Conservation (phyloP, 2,797 vertebrate species). For the Halcyon leucocephala region DNA sequence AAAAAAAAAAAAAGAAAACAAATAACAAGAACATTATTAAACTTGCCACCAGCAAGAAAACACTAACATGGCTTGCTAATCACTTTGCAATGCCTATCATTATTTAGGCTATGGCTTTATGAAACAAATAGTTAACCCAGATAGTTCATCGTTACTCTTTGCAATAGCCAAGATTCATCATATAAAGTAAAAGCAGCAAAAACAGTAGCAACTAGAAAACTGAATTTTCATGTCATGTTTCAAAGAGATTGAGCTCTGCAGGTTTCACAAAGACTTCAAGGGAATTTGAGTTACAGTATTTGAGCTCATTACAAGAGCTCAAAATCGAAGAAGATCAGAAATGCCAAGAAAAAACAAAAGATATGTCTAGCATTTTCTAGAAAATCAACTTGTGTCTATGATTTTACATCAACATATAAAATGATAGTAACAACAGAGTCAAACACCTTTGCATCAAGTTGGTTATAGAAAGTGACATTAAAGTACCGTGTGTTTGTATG, state of each 20-base stretch:
- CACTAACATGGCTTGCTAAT: not conserved
- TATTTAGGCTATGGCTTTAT: not conserved
- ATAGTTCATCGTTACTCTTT: conserved; percentile 38
- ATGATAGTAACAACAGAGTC: conserved; percentile 31
- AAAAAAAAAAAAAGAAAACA: not conserved
- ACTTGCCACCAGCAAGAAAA: not conserved
- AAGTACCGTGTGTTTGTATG: not conserved
- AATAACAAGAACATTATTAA: not conserved
- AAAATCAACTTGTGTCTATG: conserved; percentile 46
- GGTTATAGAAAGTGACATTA: not conserved
- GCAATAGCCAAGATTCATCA: conserved; percentile 11
- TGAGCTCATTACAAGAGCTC: conserved; percentile 70
- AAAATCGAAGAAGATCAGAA: conserved; percentile 61
- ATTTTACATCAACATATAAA: conserved; percentile 52
- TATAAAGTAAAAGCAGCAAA: conserved; percentile 6
- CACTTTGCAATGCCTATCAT: not conserved
- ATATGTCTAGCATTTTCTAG: conserved; percentile 35
- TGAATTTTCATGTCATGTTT: conserved; percentile 68
- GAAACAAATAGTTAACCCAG: conserved; percentile 22
- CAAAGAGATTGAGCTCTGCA: conserved; percentile 70
- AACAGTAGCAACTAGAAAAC: conserved; percentile 38
- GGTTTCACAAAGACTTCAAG: conserved; percentile 71
- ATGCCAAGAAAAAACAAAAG: conserved; percentile 65
- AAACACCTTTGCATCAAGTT: conserved; percentile 1
- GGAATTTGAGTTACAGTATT: conserved; percentile 40